phyloP scores from a whole-genome alignment of 2,797 vertebrate species.

The Phalanger gymnotis region DNA sequence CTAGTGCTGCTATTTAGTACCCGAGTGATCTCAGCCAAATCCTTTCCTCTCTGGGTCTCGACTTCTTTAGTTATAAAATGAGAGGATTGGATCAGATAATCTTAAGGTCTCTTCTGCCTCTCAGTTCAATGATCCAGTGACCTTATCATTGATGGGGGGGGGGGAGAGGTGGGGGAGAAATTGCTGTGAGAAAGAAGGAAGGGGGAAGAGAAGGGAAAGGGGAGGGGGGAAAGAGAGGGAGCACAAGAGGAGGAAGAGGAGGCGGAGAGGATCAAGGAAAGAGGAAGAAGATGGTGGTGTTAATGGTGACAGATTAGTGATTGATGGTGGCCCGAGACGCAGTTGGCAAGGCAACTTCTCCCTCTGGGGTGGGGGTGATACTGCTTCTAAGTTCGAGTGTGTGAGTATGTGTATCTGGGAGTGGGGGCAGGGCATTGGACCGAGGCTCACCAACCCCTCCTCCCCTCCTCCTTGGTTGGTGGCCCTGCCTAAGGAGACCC shows the following conservation, averaged over 20 bases:
- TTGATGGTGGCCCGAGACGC: background rate
- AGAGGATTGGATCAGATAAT: background rate
- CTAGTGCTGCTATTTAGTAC: background rate
- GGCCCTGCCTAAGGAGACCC: background rate
- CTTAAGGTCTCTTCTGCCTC: background rate
- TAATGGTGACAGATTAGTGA: constrained; percentile 63
- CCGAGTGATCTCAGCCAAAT: background rate
- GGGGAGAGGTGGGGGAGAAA: background rate
- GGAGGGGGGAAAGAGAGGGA: background rate
- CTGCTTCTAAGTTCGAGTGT: background rate
- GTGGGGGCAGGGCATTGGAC: background rate
- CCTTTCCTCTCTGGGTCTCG: background rate
- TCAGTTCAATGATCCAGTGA: background rate
- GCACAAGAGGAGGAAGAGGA: background rate
- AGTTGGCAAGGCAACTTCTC: constrained; percentile 12
- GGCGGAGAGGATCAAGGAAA: background rate
- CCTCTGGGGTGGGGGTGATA: background rate
- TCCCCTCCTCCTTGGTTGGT: background rate
- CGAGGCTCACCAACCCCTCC: background rate
- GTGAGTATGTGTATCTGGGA: background rate
- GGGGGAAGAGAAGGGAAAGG: background rate
- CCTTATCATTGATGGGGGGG: background rate
- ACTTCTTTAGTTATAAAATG: background rate
- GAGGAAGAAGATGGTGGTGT: constrained; percentile 24
- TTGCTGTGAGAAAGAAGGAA: background rate